phyloP scores from a whole-genome alignment of 2,888 invertebrate species.

The Drosophila imparisetae region DNA sequence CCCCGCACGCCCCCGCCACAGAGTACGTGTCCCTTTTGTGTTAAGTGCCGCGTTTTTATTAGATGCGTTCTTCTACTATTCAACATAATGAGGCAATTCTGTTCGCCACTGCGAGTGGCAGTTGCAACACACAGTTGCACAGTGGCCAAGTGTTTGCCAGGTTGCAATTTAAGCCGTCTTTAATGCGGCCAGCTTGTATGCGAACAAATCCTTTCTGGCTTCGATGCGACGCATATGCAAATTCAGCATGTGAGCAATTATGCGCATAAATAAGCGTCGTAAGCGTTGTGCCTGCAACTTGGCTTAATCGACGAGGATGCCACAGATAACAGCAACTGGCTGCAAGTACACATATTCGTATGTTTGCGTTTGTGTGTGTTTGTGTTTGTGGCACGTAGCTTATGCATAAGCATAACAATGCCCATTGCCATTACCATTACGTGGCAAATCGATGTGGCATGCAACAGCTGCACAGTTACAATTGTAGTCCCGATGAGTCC shows the following conservation, averaged over 20 bases:
- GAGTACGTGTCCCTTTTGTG: constrained; percentile 69
- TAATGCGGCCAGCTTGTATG: constrained; percentile 67
- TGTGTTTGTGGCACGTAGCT: constrained; percentile 50
- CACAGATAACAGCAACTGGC: constrained; percentile 28
- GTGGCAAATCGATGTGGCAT: constrained; percentile 71
- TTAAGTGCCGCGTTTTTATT: constrained; percentile 73
- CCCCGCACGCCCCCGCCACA: background rate
- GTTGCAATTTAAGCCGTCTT: constrained; percentile 28
- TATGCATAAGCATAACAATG: constrained; percentile 73
- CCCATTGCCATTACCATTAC: constrained; percentile 35
- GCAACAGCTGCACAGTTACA: constrained; percentile 72
- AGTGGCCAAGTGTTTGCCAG: background rate
- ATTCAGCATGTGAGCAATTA: constrained; percentile 64
- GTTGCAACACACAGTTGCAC: background rate
- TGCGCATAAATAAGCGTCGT: constrained; percentile 70
- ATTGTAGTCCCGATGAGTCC: constrained; percentile 45
- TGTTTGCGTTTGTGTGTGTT: background rate
- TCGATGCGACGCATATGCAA: constrained; percentile 66
- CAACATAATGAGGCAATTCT: constrained; percentile 75
- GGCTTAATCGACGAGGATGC: constrained; percentile 61
- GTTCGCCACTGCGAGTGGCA: constrained; percentile 9
- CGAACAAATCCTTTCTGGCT: constrained; percentile 56
- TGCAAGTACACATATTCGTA: constrained; percentile 15
- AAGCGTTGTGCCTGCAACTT: constrained; percentile 25
- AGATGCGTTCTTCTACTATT: constrained; percentile 47